Evolutionary conservation across 2,888 invertebrate species (phyloP), one percentile per base, ranked within the genome.

Genomic region (Phengaris alcon): DNA sequence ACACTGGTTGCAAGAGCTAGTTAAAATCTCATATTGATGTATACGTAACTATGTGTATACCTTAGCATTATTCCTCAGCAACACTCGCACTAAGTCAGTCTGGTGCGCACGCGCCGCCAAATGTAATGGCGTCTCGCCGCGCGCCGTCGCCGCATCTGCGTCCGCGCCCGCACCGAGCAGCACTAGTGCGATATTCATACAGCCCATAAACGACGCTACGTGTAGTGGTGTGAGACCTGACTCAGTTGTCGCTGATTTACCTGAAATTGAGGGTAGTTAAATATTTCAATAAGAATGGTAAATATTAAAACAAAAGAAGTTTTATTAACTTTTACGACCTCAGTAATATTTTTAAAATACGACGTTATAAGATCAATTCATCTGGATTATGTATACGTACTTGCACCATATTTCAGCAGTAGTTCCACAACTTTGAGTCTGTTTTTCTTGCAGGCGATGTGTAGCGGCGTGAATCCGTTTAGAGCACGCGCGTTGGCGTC

Each of bases 391-490:
- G 3, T 15, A 51, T 77, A 94, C 94, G 91, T 86, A 91, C 97
- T 96, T 15, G 99, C 99, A 77, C 98, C 98, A 90, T 99, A 98
- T 90, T 99, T 99, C 78, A 99, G 94, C 75, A 99, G 94, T 78
- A 99, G 90, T 87, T 99, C 99, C 8, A 99, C 98, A 73, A 99
- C 97, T 91, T 99, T 99, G 82, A 99, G 97, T 75, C 99, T 95
- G 90, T 99, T 99, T 93, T 99, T 99, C 93, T 99, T 99, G 93
- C 99, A 99, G 5, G 99, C 99, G 83, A 99, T 99, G 90, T 99
- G 99, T 75, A 99, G 94, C 0, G 99, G 99, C 0, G 99, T 99
- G 91, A 99, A 99, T 0, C 99, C 99, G 88, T 99, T 99, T 54
- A 99, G 94, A 5, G 99, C 99, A 55, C 99, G 95, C 0, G 99